These are phyloP conservation scores for Holothuria leucospilota DNA, from an alignment of 53 echinoderm and acorn worm species.

Conservation along the genomic window DNA sequence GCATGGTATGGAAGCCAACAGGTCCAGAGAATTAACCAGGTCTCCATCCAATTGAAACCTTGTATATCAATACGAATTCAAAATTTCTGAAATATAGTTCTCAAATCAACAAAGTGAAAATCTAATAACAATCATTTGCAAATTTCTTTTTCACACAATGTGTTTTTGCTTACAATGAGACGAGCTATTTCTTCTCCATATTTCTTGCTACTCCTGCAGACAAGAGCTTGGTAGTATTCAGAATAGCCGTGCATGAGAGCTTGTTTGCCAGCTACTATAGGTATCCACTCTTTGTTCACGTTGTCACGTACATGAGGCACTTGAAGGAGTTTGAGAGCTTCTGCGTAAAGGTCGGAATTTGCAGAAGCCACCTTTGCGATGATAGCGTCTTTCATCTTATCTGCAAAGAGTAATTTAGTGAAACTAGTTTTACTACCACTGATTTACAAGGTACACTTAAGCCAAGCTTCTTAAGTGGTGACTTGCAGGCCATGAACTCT, in stretches of 20 bases:
- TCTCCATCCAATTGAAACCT: too few relatives aligned
- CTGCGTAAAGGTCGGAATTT: conserved; percentile 77
- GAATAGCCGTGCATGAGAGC: conserved; percentile 80
- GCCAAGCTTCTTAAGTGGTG: too few relatives aligned
- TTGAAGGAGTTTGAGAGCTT: conserved; percentile 68
- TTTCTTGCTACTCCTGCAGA: conserved; percentile 63
- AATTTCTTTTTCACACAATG: too few relatives aligned
- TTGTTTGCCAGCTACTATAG: conserved; percentile 75
- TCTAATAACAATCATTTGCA: too few relatives aligned
- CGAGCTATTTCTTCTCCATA: conserved; percentile 87
- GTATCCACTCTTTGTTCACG: conserved; percentile 89
- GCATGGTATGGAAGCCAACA: too few relatives aligned
- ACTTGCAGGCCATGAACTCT: not conserved
- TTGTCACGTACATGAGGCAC: conserved; percentile 50
- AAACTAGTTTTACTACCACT: too few relatives aligned
- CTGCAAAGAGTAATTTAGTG: conserved; percentile 38
- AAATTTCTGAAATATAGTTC: too few relatives aligned
- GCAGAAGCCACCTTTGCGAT: conserved; percentile 83
- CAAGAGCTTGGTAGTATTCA: conserved; percentile 80
- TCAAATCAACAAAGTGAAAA: too few relatives aligned
- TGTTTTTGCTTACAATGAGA: conserved; percentile 66
- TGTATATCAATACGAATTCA: too few relatives aligned
- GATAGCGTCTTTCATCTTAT: conserved; percentile 90
- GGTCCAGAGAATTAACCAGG: too few relatives aligned
- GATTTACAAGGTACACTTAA: too few relatives aligned